These are phyloP conservation scores for Thunnus thynnus DNA, from an alignment of 2,113 vertebrate genomes.

Conservation along the genomic window DNA sequence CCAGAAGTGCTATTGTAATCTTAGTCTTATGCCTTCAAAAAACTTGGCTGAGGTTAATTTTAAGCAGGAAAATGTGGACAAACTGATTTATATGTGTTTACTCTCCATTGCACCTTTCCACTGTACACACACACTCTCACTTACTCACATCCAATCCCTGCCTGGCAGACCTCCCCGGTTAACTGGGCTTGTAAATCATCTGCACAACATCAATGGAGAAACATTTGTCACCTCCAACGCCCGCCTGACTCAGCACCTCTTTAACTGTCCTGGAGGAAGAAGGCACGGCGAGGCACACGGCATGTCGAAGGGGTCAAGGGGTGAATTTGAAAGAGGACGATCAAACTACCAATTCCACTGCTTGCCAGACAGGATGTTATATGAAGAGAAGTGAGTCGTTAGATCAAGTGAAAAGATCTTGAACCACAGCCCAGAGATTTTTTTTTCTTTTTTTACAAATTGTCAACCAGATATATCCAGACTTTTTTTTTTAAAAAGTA, in stretches of 20 bases:
- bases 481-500: not conserved
- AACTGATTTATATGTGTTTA: slow-evolving; percentile 49
- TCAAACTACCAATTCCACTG: slow-evolving; percentile 58
- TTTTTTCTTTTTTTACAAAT: not conserved
- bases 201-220: slow-evolving; percentile 69
- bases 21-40: slow-evolving; percentile 1
- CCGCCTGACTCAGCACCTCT: slow-evolving; percentile 75
- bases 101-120: slow-evolving; percentile 35
- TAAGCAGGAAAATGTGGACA: slow-evolving; percentile 30
- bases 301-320: slow-evolving; percentile 57
- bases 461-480: not conserved
- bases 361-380: slow-evolving; percentile 38
- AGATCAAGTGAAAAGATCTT: not conserved
- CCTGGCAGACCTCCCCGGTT: slow-evolving; percentile 63
- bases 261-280: slow-evolving; percentile 65
- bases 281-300: slow-evolving; percentile 2
- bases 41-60: slow-evolving; percentile 20
- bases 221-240: slow-evolving; percentile 73
- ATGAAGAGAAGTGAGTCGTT: not conserved
- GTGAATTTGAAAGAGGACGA: slow-evolving; percentile 50
- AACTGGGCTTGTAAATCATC: slow-evolving; percentile 79
- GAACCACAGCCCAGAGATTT: not conserved
- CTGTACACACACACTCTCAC: slow-evolving; percentile 13
- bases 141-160: slow-evolving; percentile 34
- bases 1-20: slow-evolving; percentile 6